Base-by-base conservation (phyloP, 2,888 invertebrate species). In the Taphrorychus bicolor region DNA sequence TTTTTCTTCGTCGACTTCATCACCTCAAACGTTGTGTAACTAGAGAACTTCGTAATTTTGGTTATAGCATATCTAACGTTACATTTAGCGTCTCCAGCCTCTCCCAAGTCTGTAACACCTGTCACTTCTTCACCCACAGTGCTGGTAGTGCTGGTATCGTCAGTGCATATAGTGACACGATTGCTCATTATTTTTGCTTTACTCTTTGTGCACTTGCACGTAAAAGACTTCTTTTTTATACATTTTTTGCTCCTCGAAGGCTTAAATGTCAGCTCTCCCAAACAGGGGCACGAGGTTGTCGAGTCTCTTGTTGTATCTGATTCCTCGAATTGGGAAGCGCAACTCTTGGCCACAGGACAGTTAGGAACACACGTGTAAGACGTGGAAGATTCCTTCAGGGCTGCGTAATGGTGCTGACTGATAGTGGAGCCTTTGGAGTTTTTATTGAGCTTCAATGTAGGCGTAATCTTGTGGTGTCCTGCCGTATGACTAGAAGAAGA, bases 21-120 rank as follows among this genome's bases (percentile, higher is more conserved):
- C 7, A 81, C 76, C 71, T 81, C 80, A 60, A 77, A 81, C 1
- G 80, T 80, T 3, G 81, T 80, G 61, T 76, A 81, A 64, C 76
- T 75, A 19, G 68, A 66, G 66, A 76, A 81, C 56, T 77, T 76
- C 0, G 79, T 77, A 14, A 81, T 80, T 71, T 77, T 78, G 0
- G 80, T 79, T 7, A 80, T 75, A 9, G 81, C 79, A 63, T 80
- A 81, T 64, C 78, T 67, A 3, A 77, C 72, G n/a, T 22, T 21
- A 11, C 48, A 48, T 14, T 56, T 53, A 2, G 22, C 24, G 21
- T 72, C 70, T 14, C 68, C 69, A 7, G 17, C 16, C 42, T 51
- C 24, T 3, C 24, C 57, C 7, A 9, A 17, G 5, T 21, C 32
- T 9, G 32, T 51, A 4, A 49, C 23, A 62, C 14, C 48, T 16